phyloP scores from a whole-genome alignment of 1,140 invertebrate species.

The Papilio helenus region DNA sequence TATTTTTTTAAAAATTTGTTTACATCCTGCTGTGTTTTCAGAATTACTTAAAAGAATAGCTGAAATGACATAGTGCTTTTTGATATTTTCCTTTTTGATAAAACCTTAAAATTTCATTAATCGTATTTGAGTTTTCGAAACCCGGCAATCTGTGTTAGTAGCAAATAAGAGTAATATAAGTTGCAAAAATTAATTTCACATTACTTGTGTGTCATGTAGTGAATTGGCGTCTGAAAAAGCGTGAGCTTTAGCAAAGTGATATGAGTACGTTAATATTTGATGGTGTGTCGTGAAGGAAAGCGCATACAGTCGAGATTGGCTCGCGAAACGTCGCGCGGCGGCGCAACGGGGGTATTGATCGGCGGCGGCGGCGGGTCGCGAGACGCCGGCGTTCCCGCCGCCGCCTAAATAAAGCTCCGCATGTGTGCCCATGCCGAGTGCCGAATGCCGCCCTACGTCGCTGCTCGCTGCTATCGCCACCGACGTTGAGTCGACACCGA shows the following conservation, averaged over 20 bases:
- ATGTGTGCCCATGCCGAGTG: conserved; percentile 65
- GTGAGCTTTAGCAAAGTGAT: conserved; percentile 69
- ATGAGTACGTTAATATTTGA: conserved; percentile 80
- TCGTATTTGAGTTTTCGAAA: background rate
- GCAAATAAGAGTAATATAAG: background rate
- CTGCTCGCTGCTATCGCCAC: conserved; percentile 51
- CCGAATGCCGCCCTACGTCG: conserved; percentile 66
- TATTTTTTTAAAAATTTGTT: conserved; percentile 49
- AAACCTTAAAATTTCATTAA: background rate
- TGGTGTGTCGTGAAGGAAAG: conserved; percentile 75
- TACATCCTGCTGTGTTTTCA: conserved; percentile 56
- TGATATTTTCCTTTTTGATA: background rate
- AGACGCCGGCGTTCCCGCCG: conserved; percentile 78
- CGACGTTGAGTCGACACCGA: conserved; percentile 34
- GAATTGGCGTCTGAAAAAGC: conserved; percentile 48
- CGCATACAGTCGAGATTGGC: conserved; percentile 75
- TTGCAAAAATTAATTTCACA: background rate
- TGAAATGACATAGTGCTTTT: background rate
- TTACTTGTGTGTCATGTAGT: conserved; percentile 11
- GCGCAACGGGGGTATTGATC: conserved; percentile 81
- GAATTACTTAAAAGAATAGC: background rate
- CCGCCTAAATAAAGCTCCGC: conserved; percentile 81
- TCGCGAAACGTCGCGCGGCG: conserved; percentile 72
- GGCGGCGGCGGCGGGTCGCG: conserved; percentile 70
- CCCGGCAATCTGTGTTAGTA: background rate